Evolutionary conservation across 2,113 vertebrate species (phyloP), one percentile per base, ranked within the genome.

Genomic region (Dinomys branickii): DNA sequence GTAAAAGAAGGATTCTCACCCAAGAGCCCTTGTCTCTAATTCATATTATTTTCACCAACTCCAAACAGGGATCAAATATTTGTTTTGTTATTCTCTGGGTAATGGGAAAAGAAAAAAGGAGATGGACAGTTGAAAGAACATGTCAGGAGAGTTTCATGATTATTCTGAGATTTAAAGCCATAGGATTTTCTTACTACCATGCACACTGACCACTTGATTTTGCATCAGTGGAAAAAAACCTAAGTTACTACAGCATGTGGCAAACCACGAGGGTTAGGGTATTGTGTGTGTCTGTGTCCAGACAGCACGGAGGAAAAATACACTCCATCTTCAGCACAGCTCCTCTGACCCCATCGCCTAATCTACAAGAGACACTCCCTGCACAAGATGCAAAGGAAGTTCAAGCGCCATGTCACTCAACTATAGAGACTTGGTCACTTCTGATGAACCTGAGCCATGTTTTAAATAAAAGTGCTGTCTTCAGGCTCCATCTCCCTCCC

Each of bases 41-140:
- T 90, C 86, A 87, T 78, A 35, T 54, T 87, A 71, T 69, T 87
- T 95, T 59, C 44, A 78, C 58, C 58, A 59, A 47, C 52, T 47
- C 73, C 59, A 41, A 77, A 44, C 33, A 92, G 82, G 90, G 11
- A 56, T 50, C 30, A 71, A 78, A 90, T 61, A 75, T 82, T 89
- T 81, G 41, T 41, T 75, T 58, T 65, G 30, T 89, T 78, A 77
- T 78, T 87, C 52, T 47, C 13, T 69, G 69, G 85, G 20, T 14
- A 86, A 67, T 52, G 38, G 28, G 54, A 3, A 85, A 90, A 47
- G n/a, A 61, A 88, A 80, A 85, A 54, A 14, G 2, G 14, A 82
- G 41, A 63, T 17, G 3, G 22, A n/a, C 17, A 54, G 33, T 11
- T 77, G 22, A 77, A 93, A 67, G 75, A 82, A 77, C 28, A 75